Evolutionary conservation across 1,140 invertebrate genomes (phyloP), one percentile per base, ranked within the genome.

Genomic region (Leptopilina clavipes): DNA sequence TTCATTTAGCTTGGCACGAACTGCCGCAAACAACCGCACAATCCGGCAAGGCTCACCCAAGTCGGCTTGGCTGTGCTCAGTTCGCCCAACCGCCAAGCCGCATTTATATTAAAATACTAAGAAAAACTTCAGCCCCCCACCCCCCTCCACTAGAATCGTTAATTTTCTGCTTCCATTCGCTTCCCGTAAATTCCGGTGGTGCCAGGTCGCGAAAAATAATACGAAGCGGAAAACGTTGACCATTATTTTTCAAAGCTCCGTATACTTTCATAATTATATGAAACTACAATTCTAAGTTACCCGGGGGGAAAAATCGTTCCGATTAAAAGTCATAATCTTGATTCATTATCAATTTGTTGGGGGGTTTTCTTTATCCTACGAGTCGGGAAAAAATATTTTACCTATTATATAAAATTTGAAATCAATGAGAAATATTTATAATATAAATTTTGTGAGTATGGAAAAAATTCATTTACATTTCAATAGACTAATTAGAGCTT

Each of bases 101-200:
- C 77, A 84, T 90, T 90, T 90, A 90, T 90, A 90, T 90, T 90
- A 90, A 90, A 90, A 90, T 87, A 89, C 88, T 89, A 89, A 90
- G 89, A 90, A 90, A 81, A 82, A 81, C 78, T 83, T 83, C 75
- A 74, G 77, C 82, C 78, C 78, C 71, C 37, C 37, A 6, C 3
- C 37, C 37, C 37, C 5, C 37, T 9, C 37, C 37, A 3, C 7
- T 40, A 52, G 87, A 90, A 90, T 91, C 90, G 89, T 91, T 91
- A 90, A 91, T 91, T 91, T 90, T 90, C 89, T 91, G 88, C 89
- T 89, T 90, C 89, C 89, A 91, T 91, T 91, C 87, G 87, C 86
- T 89, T 90, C 87, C 87, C 89, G 89, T 90, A 89, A 90, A 90
- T 90, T 84, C 82, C 81, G 80, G 79, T 81, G 79, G 79, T 81